These are phyloP conservation scores for Apodemia hepburni DNA, from an alignment of 2,888 invertebrate species.

Conservation along the genomic window DNA sequence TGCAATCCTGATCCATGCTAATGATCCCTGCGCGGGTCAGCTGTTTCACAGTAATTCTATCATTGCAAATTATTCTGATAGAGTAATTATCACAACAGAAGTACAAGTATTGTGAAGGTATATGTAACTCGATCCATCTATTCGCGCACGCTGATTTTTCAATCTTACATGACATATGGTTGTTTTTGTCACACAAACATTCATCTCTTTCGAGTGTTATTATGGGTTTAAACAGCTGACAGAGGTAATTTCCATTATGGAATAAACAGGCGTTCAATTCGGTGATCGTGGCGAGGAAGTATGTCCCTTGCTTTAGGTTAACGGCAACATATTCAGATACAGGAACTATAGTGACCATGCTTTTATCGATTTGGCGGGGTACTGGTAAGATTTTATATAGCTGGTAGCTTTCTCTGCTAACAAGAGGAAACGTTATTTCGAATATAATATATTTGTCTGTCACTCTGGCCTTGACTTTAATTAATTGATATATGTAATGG, in stretches of 20 bases:
- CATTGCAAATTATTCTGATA: conserved; percentile 22
- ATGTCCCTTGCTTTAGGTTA: conserved; percentile 22
- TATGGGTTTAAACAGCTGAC: conserved; percentile 21
- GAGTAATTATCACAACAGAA: conserved; percentile 21
- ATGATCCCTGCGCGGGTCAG: conserved; percentile 19
- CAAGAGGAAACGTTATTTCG: conserved; percentile 20
- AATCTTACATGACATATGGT: conserved; percentile 2
- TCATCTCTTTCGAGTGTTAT: conserved; percentile 10
- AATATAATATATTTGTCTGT: conserved; percentile 29
- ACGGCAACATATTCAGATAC: conserved; percentile 28
- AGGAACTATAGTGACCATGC: conserved; percentile 28
- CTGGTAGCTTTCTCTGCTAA: conserved; percentile 23
- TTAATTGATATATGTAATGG: conserved; percentile 3
- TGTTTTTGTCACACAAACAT: conserved; percentile 14
- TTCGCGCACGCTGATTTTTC: not conserved
- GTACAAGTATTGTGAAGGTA: conserved; percentile 20
- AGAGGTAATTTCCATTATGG: conserved; percentile 16
- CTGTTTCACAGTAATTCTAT: conserved; percentile 14
- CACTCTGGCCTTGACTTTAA: conserved; percentile 2
- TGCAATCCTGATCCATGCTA: conserved; percentile 15
- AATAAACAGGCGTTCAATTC: conserved; percentile 9
- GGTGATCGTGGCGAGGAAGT: conserved; percentile 14
- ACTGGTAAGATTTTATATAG: conserved; percentile 24
- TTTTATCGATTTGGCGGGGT: conserved; percentile 1
- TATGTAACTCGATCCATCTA: conserved; percentile 5